Evolutionary conservation across 2,113 vertebrate species (phyloP), one percentile per base, ranked within the genome.

Genomic region (Daboia siamensis): DNA sequence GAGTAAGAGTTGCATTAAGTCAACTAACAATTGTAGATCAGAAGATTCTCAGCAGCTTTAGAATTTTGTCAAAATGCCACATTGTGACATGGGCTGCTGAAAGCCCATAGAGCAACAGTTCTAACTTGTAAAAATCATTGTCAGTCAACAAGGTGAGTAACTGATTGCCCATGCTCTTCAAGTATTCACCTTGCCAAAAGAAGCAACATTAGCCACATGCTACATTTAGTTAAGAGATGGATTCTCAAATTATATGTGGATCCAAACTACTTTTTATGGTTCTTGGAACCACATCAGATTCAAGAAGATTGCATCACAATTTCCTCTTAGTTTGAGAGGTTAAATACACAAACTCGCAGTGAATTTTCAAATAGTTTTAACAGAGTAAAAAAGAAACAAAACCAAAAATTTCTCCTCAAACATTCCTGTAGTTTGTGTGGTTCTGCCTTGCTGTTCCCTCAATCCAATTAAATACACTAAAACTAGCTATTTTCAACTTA

Each of bases 11-110:
- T 80, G 24, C 59, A 69, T 39, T 46, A 84, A 64, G 85, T 39
- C 91, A 91, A 24, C 57, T 64, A 61, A 91, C 84, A 33, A 64
- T 64, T 92, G 39, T 74, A 46, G 59, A 80, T 80, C 69, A 80
- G n/a, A 80, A 80, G 69, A 39, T 80, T 56, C 33, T 86, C 56
- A 89, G 44, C 87, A 89, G n/a, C 87, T 89, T 46, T 33, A 89
- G 52, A 48, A 69, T 51, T 80, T 80, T 92, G 64, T 69, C 48
- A 56, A 44, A 55, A 29, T 88, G 59, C 51, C 86, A 88, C 59
- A 69, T 55, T 74, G 51, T 88, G 87, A 88, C 87, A 92, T 6
- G 12, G 39, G 61, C 59, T 56, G 91, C n/a, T 26, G 87, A 92
- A 84, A 92, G 54, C 48, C 88, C 61, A 89, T 84, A 54, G 48